Percentiles rank a stretch among this genome's conserved stretches.
Evolutionary conservation across 2,888 invertebrate species (phyloP).

Genomic region (Drosophila mayaguana): DNA sequence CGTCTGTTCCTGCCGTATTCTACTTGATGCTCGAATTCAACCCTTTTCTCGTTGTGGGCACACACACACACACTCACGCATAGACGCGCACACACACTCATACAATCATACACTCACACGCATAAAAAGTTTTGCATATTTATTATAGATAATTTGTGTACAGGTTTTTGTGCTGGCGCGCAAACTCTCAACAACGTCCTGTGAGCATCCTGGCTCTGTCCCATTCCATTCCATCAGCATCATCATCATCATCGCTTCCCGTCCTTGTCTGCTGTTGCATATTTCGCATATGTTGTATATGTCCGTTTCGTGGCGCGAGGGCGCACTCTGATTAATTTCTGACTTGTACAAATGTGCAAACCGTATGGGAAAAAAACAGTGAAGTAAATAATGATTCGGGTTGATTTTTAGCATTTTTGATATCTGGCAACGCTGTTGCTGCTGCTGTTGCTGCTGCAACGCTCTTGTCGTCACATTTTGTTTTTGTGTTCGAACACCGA

Average conservation of each 20-base stretch:
- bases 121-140: conserved; percentile 77
- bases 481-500: conserved; percentile 18
- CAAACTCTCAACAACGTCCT: conserved; percentile 77
- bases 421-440: conserved; percentile 66
- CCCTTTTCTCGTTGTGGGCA: conserved; percentile 49
- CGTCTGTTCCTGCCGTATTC: conserved; percentile 21
- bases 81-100: conserved; percentile 19
- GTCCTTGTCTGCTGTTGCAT: conserved; percentile 52
- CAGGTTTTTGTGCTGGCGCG: conserved; percentile 80
- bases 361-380: conserved; percentile 9
- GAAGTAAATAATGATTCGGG: conserved; percentile 30
- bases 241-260: conserved; percentile 1
- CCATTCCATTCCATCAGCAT: conserved; percentile 15
- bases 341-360: conserved; percentile 48
- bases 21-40: conserved; percentile 55
- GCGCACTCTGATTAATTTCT: conserved; percentile 68
- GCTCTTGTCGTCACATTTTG: conserved; percentile 8
- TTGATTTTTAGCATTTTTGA: conserved; percentile 55
- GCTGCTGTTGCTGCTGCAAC: conserved; percentile 9
- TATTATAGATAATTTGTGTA: conserved; percentile 81
- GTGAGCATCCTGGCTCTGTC: conserved; percentile 56
- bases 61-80: conserved; percentile 7
- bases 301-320: conserved; percentile 31
- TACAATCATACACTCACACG: conserved; percentile 17
- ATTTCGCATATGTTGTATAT: conserved; percentile 62